Evolutionary conservation across 2,797 vertebrate species (phyloP).

Genomic region (Anguilla obscura): DNA sequence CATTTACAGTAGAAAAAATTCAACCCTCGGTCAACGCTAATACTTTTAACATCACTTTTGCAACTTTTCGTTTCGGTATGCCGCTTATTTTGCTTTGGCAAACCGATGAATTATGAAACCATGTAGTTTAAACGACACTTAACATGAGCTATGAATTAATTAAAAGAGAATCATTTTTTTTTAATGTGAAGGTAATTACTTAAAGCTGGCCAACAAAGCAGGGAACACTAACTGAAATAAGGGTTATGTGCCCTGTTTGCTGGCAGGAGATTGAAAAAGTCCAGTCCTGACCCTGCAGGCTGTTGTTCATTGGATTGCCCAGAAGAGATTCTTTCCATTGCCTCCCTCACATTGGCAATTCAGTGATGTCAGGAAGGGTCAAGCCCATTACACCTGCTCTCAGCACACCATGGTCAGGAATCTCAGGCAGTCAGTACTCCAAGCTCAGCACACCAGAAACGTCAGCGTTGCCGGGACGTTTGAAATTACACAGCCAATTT

Average conservation of each 20-base stretch:
- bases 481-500: neutral
- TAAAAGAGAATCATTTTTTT: neutral
- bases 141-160: neutral
- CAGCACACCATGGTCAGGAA: neutral
- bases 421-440: neutral
- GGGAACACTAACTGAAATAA: neutral
- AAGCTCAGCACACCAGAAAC: neutral
- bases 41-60: neutral
- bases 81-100: neutral
- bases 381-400: conserved; percentile 1
- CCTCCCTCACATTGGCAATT: conserved; percentile 16
- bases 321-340: conserved; percentile 15
- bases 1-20: neutral
- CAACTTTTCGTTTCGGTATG: neutral
- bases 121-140: neutral
- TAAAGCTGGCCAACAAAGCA: neutral
- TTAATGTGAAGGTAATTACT: neutral
- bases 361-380: conserved; percentile 15
- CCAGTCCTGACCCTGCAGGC: neutral
- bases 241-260: neutral
- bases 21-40: neutral
- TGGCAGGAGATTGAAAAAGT: conserved; percentile 5
- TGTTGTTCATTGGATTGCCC: neutral
- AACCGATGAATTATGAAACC: conserved; percentile 2
- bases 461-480: neutral